Conservation (phyloP, 2,888 invertebrate species). For the Hypolimnas misippus region DNA sequence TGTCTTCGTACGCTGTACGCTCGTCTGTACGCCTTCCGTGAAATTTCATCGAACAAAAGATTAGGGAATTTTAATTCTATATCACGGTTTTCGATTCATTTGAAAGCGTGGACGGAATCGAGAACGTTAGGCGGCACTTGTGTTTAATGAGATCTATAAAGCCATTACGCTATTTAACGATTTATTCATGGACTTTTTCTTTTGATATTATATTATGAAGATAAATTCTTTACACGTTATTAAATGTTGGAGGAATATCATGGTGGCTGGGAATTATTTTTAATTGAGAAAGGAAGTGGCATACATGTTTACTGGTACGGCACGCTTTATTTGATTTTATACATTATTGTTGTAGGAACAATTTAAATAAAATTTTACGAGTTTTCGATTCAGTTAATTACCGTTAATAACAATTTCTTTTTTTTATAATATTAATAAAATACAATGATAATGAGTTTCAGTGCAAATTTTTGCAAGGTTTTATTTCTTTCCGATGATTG, state of each 20-base stretch:
- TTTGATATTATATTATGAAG: conserved; percentile 19
- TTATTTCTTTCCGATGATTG: conserved; percentile 22
- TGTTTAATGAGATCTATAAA: conserved; percentile 71
- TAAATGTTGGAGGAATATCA: not conserved
- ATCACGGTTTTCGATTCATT: conserved; percentile 60
- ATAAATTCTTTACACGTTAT: not conserved
- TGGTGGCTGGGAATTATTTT: conserved; percentile 13
- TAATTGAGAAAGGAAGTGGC: conserved; percentile 23
- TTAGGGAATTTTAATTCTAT: conserved; percentile 55
- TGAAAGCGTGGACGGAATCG: conserved; percentile 60
- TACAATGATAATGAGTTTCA: conserved; percentile 26
- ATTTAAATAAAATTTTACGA: conserved; percentile 38
- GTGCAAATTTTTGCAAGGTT: conserved; percentile 22
- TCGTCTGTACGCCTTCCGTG: conserved; percentile 32
- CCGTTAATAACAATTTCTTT: conserved; percentile 37
- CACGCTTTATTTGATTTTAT: conserved; percentile 34
- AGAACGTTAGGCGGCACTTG: conserved; percentile 53
- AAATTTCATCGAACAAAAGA: conserved; percentile 51
- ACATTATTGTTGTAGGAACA: conserved; percentile 35
- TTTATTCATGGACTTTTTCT: conserved; percentile 46
- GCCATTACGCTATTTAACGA: conserved; percentile 63
- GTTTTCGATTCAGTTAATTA: conserved; percentile 36
- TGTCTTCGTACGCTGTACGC: conserved; percentile 46
- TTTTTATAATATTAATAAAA: conserved; percentile 33
- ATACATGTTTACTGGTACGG: conserved; percentile 26